Conservation (phyloP, 2,113 vertebrate genomes). For the Actenoides lindsayi region DNA sequence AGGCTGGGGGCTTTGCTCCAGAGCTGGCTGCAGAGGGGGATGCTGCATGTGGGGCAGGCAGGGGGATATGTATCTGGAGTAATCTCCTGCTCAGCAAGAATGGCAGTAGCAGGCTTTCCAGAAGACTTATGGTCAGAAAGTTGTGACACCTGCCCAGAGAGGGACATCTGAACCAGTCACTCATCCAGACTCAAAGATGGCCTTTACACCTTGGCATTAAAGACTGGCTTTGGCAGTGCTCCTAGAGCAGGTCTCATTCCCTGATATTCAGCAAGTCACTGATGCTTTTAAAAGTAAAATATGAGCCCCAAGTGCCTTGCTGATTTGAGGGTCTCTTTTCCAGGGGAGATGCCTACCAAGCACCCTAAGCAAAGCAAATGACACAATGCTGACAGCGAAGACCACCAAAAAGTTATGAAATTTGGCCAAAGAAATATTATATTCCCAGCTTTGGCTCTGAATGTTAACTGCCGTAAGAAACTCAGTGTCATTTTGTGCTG, state of each 20-base stretch:
- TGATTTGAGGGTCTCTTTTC: not conserved
- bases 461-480: not conserved
- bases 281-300: not conserved
- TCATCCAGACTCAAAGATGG: not conserved
- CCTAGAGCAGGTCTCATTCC: not conserved
- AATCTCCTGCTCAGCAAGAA: not conserved
- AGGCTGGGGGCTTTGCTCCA: rapidly evolving
- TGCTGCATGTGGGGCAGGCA: not conserved
- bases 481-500: not conserved
- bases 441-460: not conserved
- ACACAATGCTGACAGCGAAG: not conserved
- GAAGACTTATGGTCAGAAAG: not conserved
- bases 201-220: not conserved
- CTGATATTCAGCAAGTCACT: not conserved
- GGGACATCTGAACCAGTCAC: not conserved
- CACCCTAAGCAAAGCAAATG: not conserved
- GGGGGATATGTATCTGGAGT: not conserved
- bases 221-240: not conserved
- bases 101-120: not conserved
- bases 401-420: not conserved
- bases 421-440: not conserved
- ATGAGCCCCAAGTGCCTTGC: not conserved
- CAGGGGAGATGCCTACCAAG: not conserved
- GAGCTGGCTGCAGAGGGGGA: not conserved
- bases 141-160: rapidly evolving